A percentile compares a stretch with the other conserved stretches of the same genome.
Conservation (phyloP, 1,140 invertebrate species). For the Apocrypta bakeri region DNA sequence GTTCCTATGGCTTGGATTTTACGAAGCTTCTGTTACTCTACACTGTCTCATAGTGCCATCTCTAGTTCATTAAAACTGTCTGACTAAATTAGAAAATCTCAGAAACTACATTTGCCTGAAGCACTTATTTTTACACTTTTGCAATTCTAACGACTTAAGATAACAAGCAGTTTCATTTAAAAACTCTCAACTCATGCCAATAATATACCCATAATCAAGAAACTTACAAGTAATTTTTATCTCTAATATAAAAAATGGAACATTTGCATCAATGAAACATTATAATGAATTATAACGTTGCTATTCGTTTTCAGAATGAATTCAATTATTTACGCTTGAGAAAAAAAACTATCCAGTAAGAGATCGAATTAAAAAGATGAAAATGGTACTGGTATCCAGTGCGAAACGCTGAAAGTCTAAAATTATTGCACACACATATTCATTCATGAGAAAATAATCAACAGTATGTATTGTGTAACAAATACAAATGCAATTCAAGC, state of each 20-base stretch:
- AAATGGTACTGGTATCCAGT: background rate
- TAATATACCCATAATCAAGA: too few species aligned
- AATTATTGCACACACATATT: background rate
- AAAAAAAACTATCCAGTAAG: background rate
- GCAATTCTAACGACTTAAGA: too few species aligned
- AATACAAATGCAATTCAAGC: background rate
- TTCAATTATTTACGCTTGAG: background rate
- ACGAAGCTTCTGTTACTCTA: slow-evolving; percentile 21
- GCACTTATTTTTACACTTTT: too few species aligned
- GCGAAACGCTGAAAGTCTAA: background rate
- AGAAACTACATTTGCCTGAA: background rate
- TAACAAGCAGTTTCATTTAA: too few species aligned
- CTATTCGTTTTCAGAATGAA: background rate
- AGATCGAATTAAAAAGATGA: background rate
- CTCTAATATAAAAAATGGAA: too few species aligned
- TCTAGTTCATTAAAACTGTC: background rate
- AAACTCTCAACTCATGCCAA: too few species aligned
- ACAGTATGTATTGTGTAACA: background rate
- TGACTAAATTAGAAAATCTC: background rate
- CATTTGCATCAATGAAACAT: too few species aligned
- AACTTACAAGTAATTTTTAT: too few species aligned
- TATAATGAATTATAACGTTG: too few species aligned
- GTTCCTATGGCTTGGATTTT: slow-evolving; percentile 29
- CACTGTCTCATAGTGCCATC: slow-evolving; percentile 12
- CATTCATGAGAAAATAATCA: background rate